Evolutionary conservation across 2,888 invertebrate species (phyloP), one percentile per base, ranked within the genome.

Genomic region (Lepidochitona cinerea): DNA sequence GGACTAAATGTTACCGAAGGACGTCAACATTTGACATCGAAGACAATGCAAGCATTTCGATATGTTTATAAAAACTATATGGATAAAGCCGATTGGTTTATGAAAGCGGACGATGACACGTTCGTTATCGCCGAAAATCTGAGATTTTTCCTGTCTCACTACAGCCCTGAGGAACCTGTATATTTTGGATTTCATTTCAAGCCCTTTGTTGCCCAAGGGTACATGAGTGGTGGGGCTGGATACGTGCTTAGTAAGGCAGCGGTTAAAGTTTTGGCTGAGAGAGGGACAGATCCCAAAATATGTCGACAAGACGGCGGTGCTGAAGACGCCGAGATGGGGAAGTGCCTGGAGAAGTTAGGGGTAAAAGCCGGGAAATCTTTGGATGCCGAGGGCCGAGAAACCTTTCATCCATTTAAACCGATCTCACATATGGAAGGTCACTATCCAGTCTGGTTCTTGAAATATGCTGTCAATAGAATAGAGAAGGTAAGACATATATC

Each of bases 61-160:
- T 96, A 97, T 87, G 94, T 96, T 35, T 95, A 96, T 87, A 93
- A 95, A 81, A 92, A 97, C 71, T 81, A 97, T 89, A 91, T 94
- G 72, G 93, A 96, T 81, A 93, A 97, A 72, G 96, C 95, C 0
- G 97, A 98, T 91, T 98, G 97, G 97, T 98, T 98, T 89, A 92
- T 97, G 84, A 99, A 98, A 90, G 98, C 98, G 23, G 98, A 98
- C 86, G 98, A 98, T 90, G 98, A 98, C 87, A 98, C 98, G 93
- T 98, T 96, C 90, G 96, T 98, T 41, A 93, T 99, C 52, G 93
- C 98, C 59, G 98, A 99, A 91, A 99, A 99, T 91, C 92, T 99
- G 54, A 93, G 98, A 14, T 96, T 95, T 87, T 94, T 98, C 95
- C 90, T 98, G 33, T 93, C 94, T 37, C 93, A 94, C 0, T 93